Evolutionary conservation across 2,113 vertebrate genomes (phyloP).

Genomic region (Neodon shergylaensis): DNA sequence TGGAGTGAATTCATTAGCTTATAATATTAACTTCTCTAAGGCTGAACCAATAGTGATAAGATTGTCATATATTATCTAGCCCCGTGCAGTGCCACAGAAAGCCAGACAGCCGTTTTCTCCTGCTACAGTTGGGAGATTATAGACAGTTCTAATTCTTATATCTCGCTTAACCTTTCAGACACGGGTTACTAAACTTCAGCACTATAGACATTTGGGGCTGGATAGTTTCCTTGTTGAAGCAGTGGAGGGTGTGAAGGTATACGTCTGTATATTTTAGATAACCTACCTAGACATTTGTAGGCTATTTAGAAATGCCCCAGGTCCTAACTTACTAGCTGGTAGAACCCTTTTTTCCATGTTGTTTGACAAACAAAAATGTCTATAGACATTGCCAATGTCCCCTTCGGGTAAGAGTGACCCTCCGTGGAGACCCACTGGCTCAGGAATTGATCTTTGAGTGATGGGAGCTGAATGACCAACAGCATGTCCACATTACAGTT

Average conservation of each 20-base stretch:
- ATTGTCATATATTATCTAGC: background rate
- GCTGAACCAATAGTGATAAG: background rate
- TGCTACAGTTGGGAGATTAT: background rate
- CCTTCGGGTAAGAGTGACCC: background rate
- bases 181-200: background rate
- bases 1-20: background rate
- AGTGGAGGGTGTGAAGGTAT: background rate
- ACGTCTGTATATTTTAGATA: background rate
- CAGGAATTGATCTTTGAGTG: background rate
- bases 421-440: background rate
- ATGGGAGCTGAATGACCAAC: background rate
- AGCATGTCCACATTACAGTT: background rate
- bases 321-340: background rate
- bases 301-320: background rate
- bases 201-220: background rate
- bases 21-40: background rate
- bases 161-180: background rate
- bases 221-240: background rate
- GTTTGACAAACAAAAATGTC: background rate
- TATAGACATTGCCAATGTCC: background rate
- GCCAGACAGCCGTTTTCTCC: background rate
- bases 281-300: background rate
- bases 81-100: background rate
- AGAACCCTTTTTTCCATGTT: background rate
- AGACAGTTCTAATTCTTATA: background rate